Base-by-base conservation (phyloP, 2,888 invertebrate species). In the Agonopterix subpropinquella region DNA sequence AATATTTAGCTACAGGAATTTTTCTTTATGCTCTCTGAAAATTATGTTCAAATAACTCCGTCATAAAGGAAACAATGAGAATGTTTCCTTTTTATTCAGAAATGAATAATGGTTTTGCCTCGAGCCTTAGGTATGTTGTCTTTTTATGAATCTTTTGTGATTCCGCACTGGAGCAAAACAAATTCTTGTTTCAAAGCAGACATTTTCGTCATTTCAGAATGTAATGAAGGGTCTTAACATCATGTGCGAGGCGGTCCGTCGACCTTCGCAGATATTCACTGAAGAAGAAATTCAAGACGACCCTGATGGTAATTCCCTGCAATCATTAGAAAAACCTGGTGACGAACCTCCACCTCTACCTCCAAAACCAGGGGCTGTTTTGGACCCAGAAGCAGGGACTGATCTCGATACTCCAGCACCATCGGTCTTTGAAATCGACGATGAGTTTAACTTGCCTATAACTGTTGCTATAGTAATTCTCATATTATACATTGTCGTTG, bases 361-460 rank as follows among this genome's bases (percentile, higher is more conserved):
- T 2, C 87, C 88, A 1, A 84, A 83, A 61, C 84, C 85, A 37
- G 76, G 77, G 37, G 15, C 15, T 5, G 43, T 76, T 9, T 70
- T 67, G 59, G 80, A 83, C 47, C 43, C 71, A 4, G 77, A 82
- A 43, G 73, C 72, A 35, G 73, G 70, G 1, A 93, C 91, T 1
- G 92, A 93, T 8, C 93, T 93, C 0, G 92, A 91, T 0, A 95
- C 96, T 0, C 95, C 95, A 41, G 95, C 94, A 0, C 92, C 94
- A 44, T 94, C 94, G 37, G 89, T 91, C 2, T 95, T 92, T 61
- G 94, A 93, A 70, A 92, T 97, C 48, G 96, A 96, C 70, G 97
- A 98, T 64, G 96, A 98, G 73, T 98, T 98, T 75, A 98, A 98
- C 76, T 81, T 99, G 48, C 98, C 98, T 0, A 94, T 98, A 37